Base-by-base conservation (phyloP, 2,797 vertebrate genomes). In the Sternarchorhynchus goeldii region DNA sequence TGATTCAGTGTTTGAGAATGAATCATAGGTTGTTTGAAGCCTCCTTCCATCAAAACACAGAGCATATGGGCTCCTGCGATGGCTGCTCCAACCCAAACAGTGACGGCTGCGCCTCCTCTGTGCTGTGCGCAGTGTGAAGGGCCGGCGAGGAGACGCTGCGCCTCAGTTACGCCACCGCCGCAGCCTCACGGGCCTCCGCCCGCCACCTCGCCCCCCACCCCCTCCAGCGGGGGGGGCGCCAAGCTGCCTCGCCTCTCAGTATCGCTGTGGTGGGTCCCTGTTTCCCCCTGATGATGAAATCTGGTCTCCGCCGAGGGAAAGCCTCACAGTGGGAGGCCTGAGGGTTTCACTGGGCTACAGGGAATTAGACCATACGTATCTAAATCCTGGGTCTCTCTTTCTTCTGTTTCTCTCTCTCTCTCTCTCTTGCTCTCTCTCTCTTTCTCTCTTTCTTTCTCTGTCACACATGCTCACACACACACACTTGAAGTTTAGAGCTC, bases 401-500 rank as follows among this genome's bases (percentile, higher is more conserved):
- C 53, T 57, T 62, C 29, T 17, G 50, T 67, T 18, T 75, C 12
- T 71, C 73, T 59, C 65, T 55, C 68, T 64, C 32, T 57, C 73
- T 53, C 53, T 60, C 36, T 57, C 41, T 21, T 14, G 36, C 65
- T 81, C 82, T 88, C 85, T 75, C 84, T 86, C 83, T 84, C 53
- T 60, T 25, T 57, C 41, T 21, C 25, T 45, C 65, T 81, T 81
- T 88, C 85, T 75, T 83, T 86, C 83, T 84, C 79, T 78, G 31
- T 66, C 39, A 80, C 64, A 83, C 84, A 76, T 58, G 31, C 55
- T 10, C 4, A 4, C 34, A 53, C n/a, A 39, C 67, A 72, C 78
- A 79, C 73, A 53, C 84, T 76, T 81, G 85, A 88, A 50, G 76
- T 88, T 83, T 89, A 85, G 63, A 88, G 89, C 90, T 89, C 90